Evolutionary conservation across 2,113 vertebrate species (phyloP).

Genomic region (Diphyllodes magnificus): DNA sequence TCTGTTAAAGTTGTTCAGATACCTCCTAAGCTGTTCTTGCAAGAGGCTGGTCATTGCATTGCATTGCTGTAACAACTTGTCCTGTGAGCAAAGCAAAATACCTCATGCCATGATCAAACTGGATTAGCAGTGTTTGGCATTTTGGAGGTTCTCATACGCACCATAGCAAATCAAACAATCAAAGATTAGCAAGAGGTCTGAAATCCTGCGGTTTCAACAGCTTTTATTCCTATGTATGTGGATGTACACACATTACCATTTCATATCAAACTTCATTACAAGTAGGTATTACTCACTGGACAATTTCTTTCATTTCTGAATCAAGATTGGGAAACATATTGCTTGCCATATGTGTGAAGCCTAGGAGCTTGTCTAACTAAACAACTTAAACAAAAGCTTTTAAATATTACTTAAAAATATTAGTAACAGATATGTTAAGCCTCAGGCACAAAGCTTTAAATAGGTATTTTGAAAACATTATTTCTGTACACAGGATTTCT

Average conservation of each 20-base stretch:
- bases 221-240: not conserved
- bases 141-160: not conserved
- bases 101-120: not conserved
- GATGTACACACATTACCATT: not conserved
- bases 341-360: not conserved
- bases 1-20: not conserved
- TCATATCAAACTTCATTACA: not conserved
- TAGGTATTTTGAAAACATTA: not conserved
- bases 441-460: not conserved
- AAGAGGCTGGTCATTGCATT: not conserved
- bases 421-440: not conserved
- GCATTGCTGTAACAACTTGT: not conserved
- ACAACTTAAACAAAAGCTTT: not conserved
- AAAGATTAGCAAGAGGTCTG: not conserved
- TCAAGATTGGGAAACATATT: not conserved
- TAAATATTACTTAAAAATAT: not conserved
- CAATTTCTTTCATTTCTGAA: not conserved
- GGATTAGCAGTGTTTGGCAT: not conserved
- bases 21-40: not conserved
- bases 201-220: not conserved
- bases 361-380: not conserved
- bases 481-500: not conserved
- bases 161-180: not conserved
- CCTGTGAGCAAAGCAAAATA: not conserved
- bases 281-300: not conserved